phyloP scores from a whole-genome alignment of 2,113 vertebrate species.

The Himantopus leucocephalus region DNA sequence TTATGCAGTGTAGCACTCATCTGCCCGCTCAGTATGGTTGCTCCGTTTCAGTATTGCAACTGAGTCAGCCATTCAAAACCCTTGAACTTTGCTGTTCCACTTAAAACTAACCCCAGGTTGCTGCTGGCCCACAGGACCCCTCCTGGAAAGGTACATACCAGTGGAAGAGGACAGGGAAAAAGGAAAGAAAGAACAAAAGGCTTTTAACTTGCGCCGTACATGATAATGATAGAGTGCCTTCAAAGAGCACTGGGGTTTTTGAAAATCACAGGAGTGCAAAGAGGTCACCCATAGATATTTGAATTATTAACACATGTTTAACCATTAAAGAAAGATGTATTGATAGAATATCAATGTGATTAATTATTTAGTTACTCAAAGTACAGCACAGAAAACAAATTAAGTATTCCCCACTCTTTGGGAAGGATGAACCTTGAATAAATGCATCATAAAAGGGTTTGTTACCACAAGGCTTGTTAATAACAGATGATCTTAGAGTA shows the following conservation, averaged over 20 bases:
- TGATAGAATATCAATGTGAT: slow-evolving; percentile 88
- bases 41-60: slow-evolving; percentile 30
- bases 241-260: slow-evolving; percentile 73
- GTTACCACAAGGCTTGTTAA: slow-evolving; percentile 61
- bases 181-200: slow-evolving; percentile 53
- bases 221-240: slow-evolving; percentile 64
- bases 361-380: slow-evolving; percentile 92
- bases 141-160: slow-evolving; percentile 7
- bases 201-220: slow-evolving; percentile 68
- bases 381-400: slow-evolving; percentile 73
- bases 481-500: slow-evolving; percentile 12
- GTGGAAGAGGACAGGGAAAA: not conserved
- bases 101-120: slow-evolving; percentile 47
- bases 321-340: slow-evolving; percentile 89
- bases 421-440: slow-evolving; percentile 50
- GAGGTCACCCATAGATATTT: slow-evolving; percentile 81
- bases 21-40: not conserved
- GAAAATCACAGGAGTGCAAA: slow-evolving; percentile 75
- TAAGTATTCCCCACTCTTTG: slow-evolving; percentile 39
- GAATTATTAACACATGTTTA: slow-evolving; percentile 93
- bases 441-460: slow-evolving; percentile 54
- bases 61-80: slow-evolving; percentile 51
- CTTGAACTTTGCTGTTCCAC: slow-evolving; percentile 59
- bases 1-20: not conserved
- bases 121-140: not conserved